phyloP scores from a whole-genome alignment of 2,113 vertebrate species.

The Corydoras sp. region DNA sequence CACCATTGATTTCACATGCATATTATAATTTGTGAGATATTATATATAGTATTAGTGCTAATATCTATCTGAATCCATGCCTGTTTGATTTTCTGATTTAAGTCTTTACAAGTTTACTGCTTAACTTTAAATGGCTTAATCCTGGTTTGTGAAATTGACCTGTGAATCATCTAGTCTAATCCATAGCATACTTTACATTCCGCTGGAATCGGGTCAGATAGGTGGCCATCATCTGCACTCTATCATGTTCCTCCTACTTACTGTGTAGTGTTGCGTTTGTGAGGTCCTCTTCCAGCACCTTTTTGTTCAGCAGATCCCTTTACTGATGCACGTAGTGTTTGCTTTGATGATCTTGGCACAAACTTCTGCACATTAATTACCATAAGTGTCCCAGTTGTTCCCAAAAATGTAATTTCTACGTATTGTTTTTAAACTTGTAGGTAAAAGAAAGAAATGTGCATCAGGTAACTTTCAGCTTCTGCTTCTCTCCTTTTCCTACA shows the following conservation, averaged over 20 bases:
- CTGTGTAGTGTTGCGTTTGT: slow-evolving; percentile 45
- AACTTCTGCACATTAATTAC: not conserved
- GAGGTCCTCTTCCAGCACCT: slow-evolving; percentile 44
- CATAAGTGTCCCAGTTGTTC: too few relatives aligned
- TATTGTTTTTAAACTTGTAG: too few relatives aligned
- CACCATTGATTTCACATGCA: too few relatives aligned
- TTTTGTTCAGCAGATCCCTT: slow-evolving; percentile 1
- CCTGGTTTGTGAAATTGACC: not conserved
- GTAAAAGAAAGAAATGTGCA: too few relatives aligned
- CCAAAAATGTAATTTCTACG: too few relatives aligned
- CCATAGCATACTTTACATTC: slow-evolving; percentile 26
- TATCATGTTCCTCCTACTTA: slow-evolving; percentile 43
- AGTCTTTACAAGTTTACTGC: too few relatives aligned
- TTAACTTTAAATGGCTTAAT: not conserved
- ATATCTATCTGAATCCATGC: too few relatives aligned
- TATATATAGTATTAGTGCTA: too few relatives aligned
- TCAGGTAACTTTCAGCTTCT: slow-evolving; percentile 1
- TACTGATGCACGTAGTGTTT: not conserved
- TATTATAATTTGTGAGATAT: too few relatives aligned
- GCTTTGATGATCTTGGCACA: not conserved
- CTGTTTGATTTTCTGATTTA: too few relatives aligned
- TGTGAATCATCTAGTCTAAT: not conserved
- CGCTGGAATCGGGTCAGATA: slow-evolving; percentile 9
- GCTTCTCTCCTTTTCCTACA: not conserved
- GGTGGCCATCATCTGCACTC: slow-evolving; percentile 22